Conservation (phyloP, 2,888 invertebrate genomes). For the Notodonta ziczac region DNA sequence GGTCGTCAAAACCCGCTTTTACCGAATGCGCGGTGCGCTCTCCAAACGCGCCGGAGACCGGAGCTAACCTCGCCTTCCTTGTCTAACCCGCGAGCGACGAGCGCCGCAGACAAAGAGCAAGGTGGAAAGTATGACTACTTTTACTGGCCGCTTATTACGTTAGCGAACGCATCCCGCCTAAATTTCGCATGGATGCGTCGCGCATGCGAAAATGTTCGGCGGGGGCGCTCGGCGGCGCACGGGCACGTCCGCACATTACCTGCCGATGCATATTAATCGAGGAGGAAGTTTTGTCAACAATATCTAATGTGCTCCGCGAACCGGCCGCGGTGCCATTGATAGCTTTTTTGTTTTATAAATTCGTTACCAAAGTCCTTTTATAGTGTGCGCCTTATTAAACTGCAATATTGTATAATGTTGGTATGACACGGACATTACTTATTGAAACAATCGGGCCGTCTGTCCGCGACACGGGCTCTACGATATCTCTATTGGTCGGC, state of each 20-base stretch:
- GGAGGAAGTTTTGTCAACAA: conserved; percentile 84
- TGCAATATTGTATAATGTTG: conserved; percentile 70
- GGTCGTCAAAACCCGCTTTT: conserved; percentile 79
- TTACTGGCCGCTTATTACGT: conserved; percentile 70
- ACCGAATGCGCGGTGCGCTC: conserved; percentile 77
- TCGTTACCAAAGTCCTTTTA: conserved; percentile 63
- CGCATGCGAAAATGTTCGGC: conserved; percentile 72
- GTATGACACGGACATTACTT: conserved; percentile 43
- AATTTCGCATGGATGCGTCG: conserved; percentile 83
- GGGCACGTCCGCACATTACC: conserved; percentile 77
- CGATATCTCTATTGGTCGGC: conserved; percentile 58
- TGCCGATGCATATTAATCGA: conserved; percentile 82
- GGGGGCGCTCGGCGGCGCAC: conserved; percentile 60
- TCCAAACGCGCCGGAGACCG: conserved; percentile 65
- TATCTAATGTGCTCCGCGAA: conserved; percentile 81
- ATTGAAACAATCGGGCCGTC: conserved; percentile 61
- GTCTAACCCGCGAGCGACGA: conserved; percentile 63
- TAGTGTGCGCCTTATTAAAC: conserved; percentile 71
- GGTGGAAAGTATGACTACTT: conserved; percentile 71
- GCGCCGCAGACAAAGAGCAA: conserved; percentile 65
- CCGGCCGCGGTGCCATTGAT: conserved; percentile 76
- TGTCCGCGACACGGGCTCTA: conserved; percentile 52
- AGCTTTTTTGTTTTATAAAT: conserved; percentile 62
- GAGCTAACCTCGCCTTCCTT: conserved; percentile 64
- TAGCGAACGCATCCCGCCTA: conserved; percentile 81